Evolutionary conservation across 2,888 invertebrate genomes (phyloP), one percentile per base, ranked within the genome.

Genomic region (Tinea semifulvella): DNA sequence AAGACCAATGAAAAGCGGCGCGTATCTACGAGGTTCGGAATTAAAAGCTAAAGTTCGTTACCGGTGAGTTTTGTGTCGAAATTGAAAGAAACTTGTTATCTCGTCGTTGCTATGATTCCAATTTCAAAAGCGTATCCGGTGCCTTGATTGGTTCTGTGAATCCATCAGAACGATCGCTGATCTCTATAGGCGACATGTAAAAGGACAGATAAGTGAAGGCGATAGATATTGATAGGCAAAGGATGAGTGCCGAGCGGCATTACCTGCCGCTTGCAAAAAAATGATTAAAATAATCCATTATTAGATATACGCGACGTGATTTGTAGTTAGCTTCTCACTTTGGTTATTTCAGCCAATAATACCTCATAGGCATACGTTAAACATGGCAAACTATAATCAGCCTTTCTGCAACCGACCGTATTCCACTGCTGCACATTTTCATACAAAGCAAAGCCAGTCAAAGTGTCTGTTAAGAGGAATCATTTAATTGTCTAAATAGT

Each of bases 81-180:
- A 72, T 70, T 68, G 74, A 72, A 75, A 76, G 74, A 74, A 77
- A 75, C 75, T 74, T 74, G 77, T 77, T 76, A 72, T 65, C 63
- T 64, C 65, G 68, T 67, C 56, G 61, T 56, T 56, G 60, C 64
- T 68, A 71, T 74, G 73, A 75, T 77, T 77, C 65, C 74, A 76
- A 76, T 76, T 76, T 72, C 63, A 62, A 68, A 70, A 75, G 67
- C 73, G 74, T 73, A 76, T 73, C 66, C 63, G 57, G 60, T 56
- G 56, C 60, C 66, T 69, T 79, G 77, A 79, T 79, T 79, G 76
- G 72, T 66, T 71, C 63, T 61, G 58, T 54, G 57, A 58, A 58
- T 57, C 57, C 60, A 62, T 57, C 58, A 43, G 35, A 31, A 36
- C 36, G 18, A 35, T 31, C 44, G 16, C 35, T 16, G 25, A 14